A percentile compares a stretch with the other conserved stretches of the same genome.
These are phyloP conservation scores for Sebastes hubbsi DNA, from an alignment of 2,797 vertebrate species.

Conservation along the genomic window DNA sequence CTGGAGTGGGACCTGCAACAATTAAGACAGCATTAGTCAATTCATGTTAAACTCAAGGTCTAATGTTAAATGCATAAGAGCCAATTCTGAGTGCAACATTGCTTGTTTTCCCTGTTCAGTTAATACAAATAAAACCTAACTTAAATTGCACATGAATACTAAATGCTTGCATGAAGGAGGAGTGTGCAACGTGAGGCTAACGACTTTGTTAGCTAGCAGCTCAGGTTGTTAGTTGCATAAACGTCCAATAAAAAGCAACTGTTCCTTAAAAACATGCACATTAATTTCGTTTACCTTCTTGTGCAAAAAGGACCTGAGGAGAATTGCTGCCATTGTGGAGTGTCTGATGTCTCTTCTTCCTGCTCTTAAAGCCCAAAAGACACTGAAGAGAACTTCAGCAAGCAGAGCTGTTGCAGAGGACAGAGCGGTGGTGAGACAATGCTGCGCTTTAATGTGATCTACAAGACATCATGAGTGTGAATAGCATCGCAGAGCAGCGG, in stretches of 20 bases:
- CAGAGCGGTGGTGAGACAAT: neutral
- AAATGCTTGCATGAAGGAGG: neutral
- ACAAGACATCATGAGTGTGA: fast-evolving
- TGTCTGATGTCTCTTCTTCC: neutral
- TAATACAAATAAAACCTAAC: neutral
- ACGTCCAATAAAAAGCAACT: neutral
- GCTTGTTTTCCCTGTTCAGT: neutral
- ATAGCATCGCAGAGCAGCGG: fast-evolving
- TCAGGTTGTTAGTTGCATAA: slow-evolving; percentile 25
- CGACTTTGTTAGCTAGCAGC: slow-evolving; percentile 45
- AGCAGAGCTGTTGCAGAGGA: neutral
- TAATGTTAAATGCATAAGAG: neutral
- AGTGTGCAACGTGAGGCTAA: slow-evolving; percentile 26
- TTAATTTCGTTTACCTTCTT: slow-evolving; percentile 56
- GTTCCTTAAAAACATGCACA: neutral
- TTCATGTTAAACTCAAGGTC: neutral
- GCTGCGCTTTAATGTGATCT: slow-evolving; percentile 15
- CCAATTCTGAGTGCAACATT: neutral
- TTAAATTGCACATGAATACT: neutral
- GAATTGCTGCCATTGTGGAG: slow-evolving; percentile 70
- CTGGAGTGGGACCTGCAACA: slow-evolving; percentile 75
- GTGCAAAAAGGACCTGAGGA: slow-evolving; percentile 61
- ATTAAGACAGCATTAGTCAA: slow-evolving; percentile 19
- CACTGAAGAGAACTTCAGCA: slow-evolving; percentile 25
- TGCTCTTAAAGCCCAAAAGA: slow-evolving; percentile 30